Base-by-base conservation (phyloP, 2,797 vertebrate species). In the Acipenser ruthenus region DNA sequence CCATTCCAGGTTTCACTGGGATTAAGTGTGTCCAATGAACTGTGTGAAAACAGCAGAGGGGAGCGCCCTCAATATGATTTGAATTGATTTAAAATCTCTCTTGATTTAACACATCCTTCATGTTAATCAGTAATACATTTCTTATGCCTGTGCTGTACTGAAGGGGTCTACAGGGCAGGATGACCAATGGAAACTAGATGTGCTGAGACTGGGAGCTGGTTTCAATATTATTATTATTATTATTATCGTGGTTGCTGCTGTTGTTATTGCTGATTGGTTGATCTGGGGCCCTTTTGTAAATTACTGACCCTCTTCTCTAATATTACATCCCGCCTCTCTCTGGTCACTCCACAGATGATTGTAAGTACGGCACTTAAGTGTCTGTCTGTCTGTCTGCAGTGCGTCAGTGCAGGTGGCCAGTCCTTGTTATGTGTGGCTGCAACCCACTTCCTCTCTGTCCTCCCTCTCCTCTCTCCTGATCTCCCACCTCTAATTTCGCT, bases 321-420 rank as follows among this genome's bases (percentile, higher is more conserved):
- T 93, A 88, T 92, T 91, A 90, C 88, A 89, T 88, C 88, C 87
- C 78, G 90, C 88, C 52, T 88, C 87, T 86, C 86, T 87, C 84
- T 75, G 87, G 87, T 87, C 80, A 87, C 84, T 88, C 83, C 88
- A 87, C 95, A 99, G 96, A 99, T 99, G 96, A 99, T 99, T 95
- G 96, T 99, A 98, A 99, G 96, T 99, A 99, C 90, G 89, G 91
- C 89, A 88, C 90, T 93, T 84, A 88, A 91, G 88, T 91, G 77
- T 96, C 82, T 84, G 84, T 95, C 88, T 94, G 93, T 98, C 86
- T 94, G 89, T 94, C 85, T 70, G 85, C 86, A 88, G 81, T 90
- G 76, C 89, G 87, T 92, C 77, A 77, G 75, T 76, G 83, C 76
- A 75, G 88, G 88, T 89, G 85, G 78, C 86, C 78, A 71, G 81